Evolutionary conservation across 2,113 vertebrate species (phyloP), one percentile per base, ranked within the genome.

Genomic region (Poeciliopsis occidentalis): DNA sequence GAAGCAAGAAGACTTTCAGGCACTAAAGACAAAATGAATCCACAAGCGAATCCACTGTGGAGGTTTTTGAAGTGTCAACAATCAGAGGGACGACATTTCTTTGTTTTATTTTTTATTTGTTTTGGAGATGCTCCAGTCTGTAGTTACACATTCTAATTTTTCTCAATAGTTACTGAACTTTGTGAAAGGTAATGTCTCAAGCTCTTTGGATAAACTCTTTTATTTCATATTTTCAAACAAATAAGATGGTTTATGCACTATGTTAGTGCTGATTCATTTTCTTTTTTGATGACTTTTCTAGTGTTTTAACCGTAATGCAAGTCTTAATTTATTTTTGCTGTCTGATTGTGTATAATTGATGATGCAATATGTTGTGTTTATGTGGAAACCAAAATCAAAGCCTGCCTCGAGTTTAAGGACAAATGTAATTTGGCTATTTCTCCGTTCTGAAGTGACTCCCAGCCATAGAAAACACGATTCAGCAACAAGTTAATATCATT

Each of bases 191-290:
- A 87, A 75, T 57, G 78, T 82, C 76, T 80, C 71, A 69, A 64
- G 75, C 77, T 82, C 84, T 84, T 78, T 80, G 79, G 74, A 70
- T 85, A 65, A 86, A 79, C 71, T 27, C 88, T 88, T 86, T 80
- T 87, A 51, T 73, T 73, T 12, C 54, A 74, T 74, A 72, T 81
- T 78, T 67, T 75, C 31, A 75, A 90, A 78, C 72, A 76, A 83
- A 78, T 47, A 69, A 71, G 62, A 84, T 64, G 69, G 78, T 87
- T 67, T 97, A 97, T 88, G 97, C 97, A 98, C 97, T 98, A 98
- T 95, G 94, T 98, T 98, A 99, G 97, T 98, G 97, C 96, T 95
- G 90, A 80, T 90, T 92, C 93, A 87, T 90, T 94, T 78, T 90
- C 37, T 92, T 93, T 95, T 95, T 92, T 94, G 93, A 94, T 81